Percentiles rank a stretch among this genome's conserved stretches.
Conservation (phyloP, 2,113 vertebrate genomes). For the Mesocricetus auratus region DNA sequence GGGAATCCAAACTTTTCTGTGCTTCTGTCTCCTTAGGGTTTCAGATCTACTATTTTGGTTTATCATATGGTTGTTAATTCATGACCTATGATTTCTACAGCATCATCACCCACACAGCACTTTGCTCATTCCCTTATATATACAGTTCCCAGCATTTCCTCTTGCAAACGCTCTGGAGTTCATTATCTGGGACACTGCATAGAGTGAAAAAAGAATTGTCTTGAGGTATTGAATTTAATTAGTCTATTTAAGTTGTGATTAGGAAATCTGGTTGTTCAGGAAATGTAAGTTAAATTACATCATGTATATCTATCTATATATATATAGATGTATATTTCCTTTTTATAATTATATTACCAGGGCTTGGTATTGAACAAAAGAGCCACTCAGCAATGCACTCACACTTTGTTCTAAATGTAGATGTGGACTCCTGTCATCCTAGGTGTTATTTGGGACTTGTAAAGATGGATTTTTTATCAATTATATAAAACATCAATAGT, state of each 20-base stretch:
- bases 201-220: not conserved
- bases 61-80: not conserved
- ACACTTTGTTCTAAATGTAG: constrained; percentile 50
- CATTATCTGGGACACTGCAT: not conserved
- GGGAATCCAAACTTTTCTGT: not conserved
- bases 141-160: not conserved
- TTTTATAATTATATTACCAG: not conserved
- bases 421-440: constrained; percentile 16
- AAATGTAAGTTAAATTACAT: not conserved
- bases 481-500: constrained; percentile 52
- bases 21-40: not conserved
- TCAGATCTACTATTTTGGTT: no score
- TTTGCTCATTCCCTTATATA: not conserved
- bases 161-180: not conserved
- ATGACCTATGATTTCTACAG: not conserved
- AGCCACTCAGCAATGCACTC: not conserved
- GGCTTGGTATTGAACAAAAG: not conserved
- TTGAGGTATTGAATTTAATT: not conserved
- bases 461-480: constrained; percentile 38
- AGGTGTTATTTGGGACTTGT: not conserved
- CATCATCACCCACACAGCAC: not conserved
- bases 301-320: not conserved
- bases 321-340: not conserved
- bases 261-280: not conserved
- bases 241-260: not conserved